These are phyloP conservation scores for Drosophila kanapiae DNA, from an alignment of 1,140 invertebrate genomes.

Conservation along the genomic window DNA sequence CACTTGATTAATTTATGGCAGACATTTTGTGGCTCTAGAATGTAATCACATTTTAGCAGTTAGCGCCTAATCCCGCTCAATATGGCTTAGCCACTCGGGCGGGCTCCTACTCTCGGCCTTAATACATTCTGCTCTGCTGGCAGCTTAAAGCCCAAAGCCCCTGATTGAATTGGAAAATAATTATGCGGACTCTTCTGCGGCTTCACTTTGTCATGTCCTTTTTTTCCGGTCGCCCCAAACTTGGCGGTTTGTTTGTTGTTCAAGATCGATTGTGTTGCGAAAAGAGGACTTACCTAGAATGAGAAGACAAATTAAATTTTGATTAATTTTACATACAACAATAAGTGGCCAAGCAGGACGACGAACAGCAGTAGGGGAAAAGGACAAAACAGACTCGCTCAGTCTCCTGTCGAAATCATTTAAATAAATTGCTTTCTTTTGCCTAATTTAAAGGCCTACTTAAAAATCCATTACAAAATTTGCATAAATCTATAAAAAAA, in stretches of 20 bases:
- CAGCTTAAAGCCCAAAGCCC: conserved; percentile 43
- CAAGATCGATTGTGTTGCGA: conserved; percentile 26
- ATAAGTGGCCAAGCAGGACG: conserved; percentile 10
- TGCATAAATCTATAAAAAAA: conserved; percentile 71
- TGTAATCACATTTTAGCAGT: conserved; percentile 72
- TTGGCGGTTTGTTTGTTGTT: conserved; percentile 10
- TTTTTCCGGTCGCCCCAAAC: not conserved
- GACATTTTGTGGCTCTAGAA: conserved; percentile 51
- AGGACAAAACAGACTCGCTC: conserved; percentile 10
- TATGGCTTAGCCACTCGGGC: conserved; percentile 57
- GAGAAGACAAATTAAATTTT: conserved; percentile 72
- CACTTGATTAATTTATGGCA: conserved; percentile 77
- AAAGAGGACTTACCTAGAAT: conserved; percentile 61
- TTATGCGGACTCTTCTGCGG: conserved; percentile 58
- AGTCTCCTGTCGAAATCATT: conserved; percentile 62
- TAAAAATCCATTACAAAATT: conserved; percentile 84
- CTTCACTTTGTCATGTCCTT: conserved; percentile 35
- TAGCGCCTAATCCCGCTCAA: conserved; percentile 79
- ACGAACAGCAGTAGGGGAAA: conserved; percentile 33
- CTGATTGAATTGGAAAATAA: conserved; percentile 80
- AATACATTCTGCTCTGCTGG: conserved; percentile 4
- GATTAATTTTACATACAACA: conserved; percentile 66
- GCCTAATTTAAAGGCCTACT: conserved; percentile 81
- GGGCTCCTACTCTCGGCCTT: conserved; percentile 24
- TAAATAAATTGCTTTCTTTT: conserved; percentile 76